Evolutionary conservation across 35 echinoderm and acorn worm genomes (phyloP).

Genomic region (Apostichopus parvimensis): DNA sequence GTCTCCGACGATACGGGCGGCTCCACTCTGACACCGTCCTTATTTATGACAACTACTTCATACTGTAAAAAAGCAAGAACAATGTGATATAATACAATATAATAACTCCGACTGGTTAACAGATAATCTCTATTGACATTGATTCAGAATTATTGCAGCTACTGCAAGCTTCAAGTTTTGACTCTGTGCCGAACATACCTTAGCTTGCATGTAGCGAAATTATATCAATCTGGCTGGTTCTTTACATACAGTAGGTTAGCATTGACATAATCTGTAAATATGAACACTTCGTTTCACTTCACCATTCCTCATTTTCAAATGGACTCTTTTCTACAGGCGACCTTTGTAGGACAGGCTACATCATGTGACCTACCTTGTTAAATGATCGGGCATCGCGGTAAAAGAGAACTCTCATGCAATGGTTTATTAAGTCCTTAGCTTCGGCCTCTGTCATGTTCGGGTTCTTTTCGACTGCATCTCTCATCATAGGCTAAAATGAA

Average conservation of each 20-base stretch:
- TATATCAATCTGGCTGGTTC: not conserved
- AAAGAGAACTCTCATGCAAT: conserved; percentile 92
- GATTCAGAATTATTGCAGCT: no score
- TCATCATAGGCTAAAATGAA: conserved; percentile 87
- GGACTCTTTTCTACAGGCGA: no score
- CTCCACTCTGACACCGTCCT: conserved; percentile 84
- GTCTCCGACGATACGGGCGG: conserved; percentile 76
- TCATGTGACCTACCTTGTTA: conserved; percentile 68
- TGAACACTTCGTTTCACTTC: no score
- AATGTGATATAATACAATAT: no score
- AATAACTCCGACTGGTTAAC: not conserved
- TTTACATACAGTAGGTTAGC: not conserved
- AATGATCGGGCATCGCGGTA: conserved; percentile 99
- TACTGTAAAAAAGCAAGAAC: conserved; percentile 56
- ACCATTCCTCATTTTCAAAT: no score
- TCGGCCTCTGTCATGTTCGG: conserved; percentile 83
- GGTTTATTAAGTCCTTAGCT: conserved; percentile 71
- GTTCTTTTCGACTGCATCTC: conserved; percentile 95
- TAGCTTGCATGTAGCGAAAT: no score
- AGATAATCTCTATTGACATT: no score
- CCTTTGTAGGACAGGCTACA: not conserved
- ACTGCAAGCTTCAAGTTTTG: no score
- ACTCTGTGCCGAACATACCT: no score
- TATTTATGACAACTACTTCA: conserved; percentile 85
- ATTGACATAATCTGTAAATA: no score